Evolutionary conservation across 2,888 invertebrate genomes (phyloP), one percentile per base, ranked within the genome.

Genomic region (Hypolimnas misippus): DNA sequence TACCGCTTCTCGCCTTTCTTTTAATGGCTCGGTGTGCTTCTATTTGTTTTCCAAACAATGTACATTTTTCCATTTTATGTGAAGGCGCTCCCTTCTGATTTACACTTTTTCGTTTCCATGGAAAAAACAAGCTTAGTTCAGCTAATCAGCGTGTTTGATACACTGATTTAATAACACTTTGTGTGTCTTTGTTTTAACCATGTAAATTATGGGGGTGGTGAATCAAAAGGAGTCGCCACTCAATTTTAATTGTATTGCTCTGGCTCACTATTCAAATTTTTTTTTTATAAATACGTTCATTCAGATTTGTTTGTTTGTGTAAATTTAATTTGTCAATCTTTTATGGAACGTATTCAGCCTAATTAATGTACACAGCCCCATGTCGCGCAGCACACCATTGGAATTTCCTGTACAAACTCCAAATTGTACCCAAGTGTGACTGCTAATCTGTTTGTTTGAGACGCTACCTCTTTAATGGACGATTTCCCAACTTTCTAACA

Each of bases 21-120:
- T 82, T 83, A 66, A 87, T 88, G 89, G 87, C 88, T 92, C 87
- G 84, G 87, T 92, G 92, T 91, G 90, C 89, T 89, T 88, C 72
- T 77, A 80, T 85, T 80, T 78, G 83, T 85, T 82, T 72, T 70
- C 66, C 62, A 62, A 70, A 55, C 66, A 67, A 52, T 73, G 69
- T 73, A 72, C 62, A 69, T 68, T 70, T 61, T 59, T 52, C 40
- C 54, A 52, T 68, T n/a, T 50, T 59, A 63, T 70, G 67, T 66
- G 54, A 67, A 58, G 40, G 61, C 59, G 65, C 55, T 61, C 53
- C 70, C 70, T 72, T 70, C 66, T 66, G 69, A 67, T 69, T 69
- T 65, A 58, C 59, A 38, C 54, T 49, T 51, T 31, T 35, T 29
- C 10, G 40, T 55, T 58, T 55, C 44, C 33, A 52, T 62, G 62